Conservation (phyloP, 2,888 invertebrate species). For the Orchesellides sinensis region DNA sequence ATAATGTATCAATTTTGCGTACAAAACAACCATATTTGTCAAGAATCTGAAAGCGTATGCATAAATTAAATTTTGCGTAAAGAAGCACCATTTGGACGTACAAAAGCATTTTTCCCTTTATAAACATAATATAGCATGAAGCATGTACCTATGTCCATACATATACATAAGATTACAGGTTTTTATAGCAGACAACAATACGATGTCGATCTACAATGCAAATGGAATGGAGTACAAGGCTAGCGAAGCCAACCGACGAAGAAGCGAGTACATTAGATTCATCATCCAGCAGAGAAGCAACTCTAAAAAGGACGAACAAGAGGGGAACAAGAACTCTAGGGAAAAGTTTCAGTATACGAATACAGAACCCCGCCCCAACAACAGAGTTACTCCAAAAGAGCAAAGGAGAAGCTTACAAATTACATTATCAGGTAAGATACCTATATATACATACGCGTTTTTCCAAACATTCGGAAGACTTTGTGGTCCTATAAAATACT, state of each 20-base stretch:
- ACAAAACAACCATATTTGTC: no score
- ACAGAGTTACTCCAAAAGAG: slow-evolving; percentile 37
- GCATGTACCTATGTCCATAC: neutral
- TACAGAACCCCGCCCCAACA: slow-evolving; percentile 57
- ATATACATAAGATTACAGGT: neutral
- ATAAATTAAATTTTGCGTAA: no score
- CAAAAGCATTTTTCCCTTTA: no score
- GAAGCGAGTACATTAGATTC: slow-evolving; percentile 43
- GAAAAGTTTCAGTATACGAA: slow-evolving; percentile 45
- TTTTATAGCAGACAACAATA: slow-evolving; percentile 30
- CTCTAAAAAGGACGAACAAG: slow-evolving; percentile 8
- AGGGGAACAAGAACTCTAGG: slow-evolving; percentile 34
- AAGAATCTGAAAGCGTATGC: no score
- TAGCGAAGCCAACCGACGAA: slow-evolving; percentile 47
- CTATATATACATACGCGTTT: slow-evolving; percentile 17
- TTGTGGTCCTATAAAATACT: slow-evolving; percentile 26
- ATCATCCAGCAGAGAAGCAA: slow-evolving; percentile 29
- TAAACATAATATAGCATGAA: neutral
- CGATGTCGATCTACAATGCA: slow-evolving; percentile 50
- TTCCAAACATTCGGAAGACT: slow-evolving; percentile 11
- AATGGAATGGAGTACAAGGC: slow-evolving; percentile 49
- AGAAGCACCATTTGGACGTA: no score
- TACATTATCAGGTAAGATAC: slow-evolving; percentile 18
- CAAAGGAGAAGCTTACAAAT: no score
- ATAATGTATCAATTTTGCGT: no score